phyloP scores from a whole-genome alignment of 2,113 vertebrate species.

The Jacana jacana region DNA sequence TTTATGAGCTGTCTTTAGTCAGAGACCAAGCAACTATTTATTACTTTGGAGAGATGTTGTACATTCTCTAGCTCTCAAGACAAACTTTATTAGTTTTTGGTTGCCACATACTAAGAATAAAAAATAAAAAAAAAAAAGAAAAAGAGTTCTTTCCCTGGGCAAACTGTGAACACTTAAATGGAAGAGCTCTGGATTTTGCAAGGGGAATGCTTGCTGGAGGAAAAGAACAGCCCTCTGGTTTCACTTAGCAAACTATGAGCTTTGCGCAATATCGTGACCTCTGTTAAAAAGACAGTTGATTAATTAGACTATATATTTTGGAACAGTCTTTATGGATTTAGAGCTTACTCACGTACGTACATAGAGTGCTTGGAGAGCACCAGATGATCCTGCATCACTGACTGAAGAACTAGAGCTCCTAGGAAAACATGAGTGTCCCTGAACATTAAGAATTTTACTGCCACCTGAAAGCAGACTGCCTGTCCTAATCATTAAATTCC shows the following conservation, averaged over 20 bases:
- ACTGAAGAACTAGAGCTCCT: neutral
- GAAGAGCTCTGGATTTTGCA: slow-evolving; percentile 1
- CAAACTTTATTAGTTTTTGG: neutral
- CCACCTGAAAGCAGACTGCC: neutral
- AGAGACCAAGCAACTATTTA: neutral
- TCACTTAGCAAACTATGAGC: slow-evolving; percentile 3
- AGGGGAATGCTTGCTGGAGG: neutral
- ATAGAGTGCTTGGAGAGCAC: neutral
- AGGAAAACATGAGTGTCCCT: neutral
- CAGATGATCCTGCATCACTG: neutral
- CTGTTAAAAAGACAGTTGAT: neutral
- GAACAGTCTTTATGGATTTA: neutral
- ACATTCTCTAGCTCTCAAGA: neutral
- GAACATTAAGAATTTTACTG: neutral
- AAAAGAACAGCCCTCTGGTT: neutral
- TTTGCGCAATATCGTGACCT: neutral
- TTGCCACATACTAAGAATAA: neutral
- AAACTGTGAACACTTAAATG: neutral
- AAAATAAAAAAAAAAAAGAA: neutral
- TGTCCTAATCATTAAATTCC: neutral
- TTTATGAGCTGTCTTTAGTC: slow-evolving; percentile 12
- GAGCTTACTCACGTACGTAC: fast-evolving
- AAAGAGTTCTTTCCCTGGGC: neutral
- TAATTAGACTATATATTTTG: neutral
- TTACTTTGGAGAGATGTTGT: neutral